Evolutionary conservation across 2,797 vertebrate species (phyloP), one percentile per base, ranked within the genome.

Genomic region (Sebastes iracundus): DNA sequence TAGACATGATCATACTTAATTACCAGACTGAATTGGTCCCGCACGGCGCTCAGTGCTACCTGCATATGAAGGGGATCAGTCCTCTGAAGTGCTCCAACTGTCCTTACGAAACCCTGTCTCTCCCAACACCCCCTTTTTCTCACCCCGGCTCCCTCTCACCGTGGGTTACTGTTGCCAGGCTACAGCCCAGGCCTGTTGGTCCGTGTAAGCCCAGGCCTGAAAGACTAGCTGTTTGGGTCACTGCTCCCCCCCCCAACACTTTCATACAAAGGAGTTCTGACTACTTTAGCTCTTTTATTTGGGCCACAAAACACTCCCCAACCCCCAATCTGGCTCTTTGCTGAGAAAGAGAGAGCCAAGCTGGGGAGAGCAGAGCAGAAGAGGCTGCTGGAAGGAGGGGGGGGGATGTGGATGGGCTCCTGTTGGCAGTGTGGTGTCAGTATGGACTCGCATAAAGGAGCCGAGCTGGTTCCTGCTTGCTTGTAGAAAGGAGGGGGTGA

Each of bases 131-230:
- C 90, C 86, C 77, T 79, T 82, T 91, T 85, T 89, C 89, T 89
- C 86, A 79, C 82, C 87, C 88, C 5, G 86, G 88, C 84, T 89
- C 91, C 80, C 91, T 91, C 91, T 94, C 93, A 93, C 95, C 93
- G 94, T 95, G 95, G 96, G 96, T 96, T 96, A 96, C 96, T 96
- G 96, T 96, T 96, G 96, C 96, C 95, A 96, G 94, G 96, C 93
- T 95, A 96, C 96, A 91, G 93, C 93, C 85, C 82, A 94, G 94
- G 95, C 94, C 94, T 95, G 94, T 96, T 95, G 93, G 95, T 94
- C 91, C 89, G 85, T 94, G 92, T 95, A 94, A 95, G 91, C 92
- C 85, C 90, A 84, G 91, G 90, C 90, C 94, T 96, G 94, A 96
- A 96, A 96, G 95, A 94, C 95, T 92, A 93, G 92, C 94, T 96